Evolutionary conservation across 2,797 vertebrate genomes (phyloP), one percentile per base, ranked within the genome.

Genomic region (Lycodopsis pacificus): DNA sequence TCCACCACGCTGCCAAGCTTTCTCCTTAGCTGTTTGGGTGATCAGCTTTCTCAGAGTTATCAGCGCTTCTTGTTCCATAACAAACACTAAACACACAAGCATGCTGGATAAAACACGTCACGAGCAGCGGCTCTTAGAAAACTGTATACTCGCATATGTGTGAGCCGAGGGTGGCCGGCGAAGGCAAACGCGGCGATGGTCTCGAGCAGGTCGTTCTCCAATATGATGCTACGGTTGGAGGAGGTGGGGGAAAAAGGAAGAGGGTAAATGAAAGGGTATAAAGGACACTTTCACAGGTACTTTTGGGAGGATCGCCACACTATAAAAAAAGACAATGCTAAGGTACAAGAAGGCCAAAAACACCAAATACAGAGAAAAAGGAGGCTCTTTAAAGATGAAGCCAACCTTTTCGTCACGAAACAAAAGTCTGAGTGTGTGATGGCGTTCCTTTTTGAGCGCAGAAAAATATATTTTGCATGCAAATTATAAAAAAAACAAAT

Each of bases 151-250:
- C 82, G 95, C 95, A 96, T 87, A 7, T 88, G 58, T 15, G 71
- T 71, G 65, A 96, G 92, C 20, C 1, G 75, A 57, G 91, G 82
- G 58, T 94, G 91, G 74, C 88, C 49, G 15, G 88, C 77, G 38
- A 95, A 95, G 56, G 94, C 92, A 38, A 76, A 93, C 0, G 53
- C 68, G 15, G 20, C 36, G 5, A 95, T 93, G 1, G 12, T 83
- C 80, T 88, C 74, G 79, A 96, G 82, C 73, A 54, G 34, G 30
- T 88, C 77, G 6, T 96, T 95, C 65, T 90, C 73, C 0, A 58
- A 68, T 71, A 96, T 82, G 48, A 36, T 53, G 17, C 95, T 96
- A 5, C 22, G n/a, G 61, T 73, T 22, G 15, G 64, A 56, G 64
- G 57, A 4, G 32, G 42, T 2, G 22, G n/a, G 66, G 11, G 71